phyloP scores from a whole-genome alignment of 2,113 vertebrate genomes.

The Meriones unguiculatus region DNA sequence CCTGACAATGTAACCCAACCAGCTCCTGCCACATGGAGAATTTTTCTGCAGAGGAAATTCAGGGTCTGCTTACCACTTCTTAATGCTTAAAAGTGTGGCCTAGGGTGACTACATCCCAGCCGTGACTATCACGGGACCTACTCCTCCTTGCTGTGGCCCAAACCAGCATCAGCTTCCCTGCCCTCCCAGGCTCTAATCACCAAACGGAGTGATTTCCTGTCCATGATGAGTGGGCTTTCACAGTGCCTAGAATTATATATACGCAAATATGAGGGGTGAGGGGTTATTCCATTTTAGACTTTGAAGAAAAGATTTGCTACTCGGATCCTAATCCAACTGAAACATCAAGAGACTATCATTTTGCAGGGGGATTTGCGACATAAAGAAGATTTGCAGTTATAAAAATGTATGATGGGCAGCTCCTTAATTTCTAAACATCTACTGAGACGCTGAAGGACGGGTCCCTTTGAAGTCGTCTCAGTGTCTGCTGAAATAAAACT shows the following conservation, averaged over 20 bases:
- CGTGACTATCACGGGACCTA: not conserved
- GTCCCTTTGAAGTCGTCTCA: not conserved
- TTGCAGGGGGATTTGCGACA: not conserved
- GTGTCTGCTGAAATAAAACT: conserved; percentile 6
- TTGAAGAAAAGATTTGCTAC: not conserved
- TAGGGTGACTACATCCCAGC: not conserved
- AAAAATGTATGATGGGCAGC: not conserved
- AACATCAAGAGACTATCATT: not conserved
- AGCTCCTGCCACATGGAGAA: not conserved
- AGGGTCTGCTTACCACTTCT: not conserved
- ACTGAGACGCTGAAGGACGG: not conserved
- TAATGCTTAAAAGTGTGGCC: not conserved
- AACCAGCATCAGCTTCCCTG: not conserved
- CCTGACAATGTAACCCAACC: not conserved
- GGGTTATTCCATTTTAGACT: not conserved
- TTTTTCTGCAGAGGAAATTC: not conserved
- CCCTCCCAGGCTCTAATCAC: not conserved
- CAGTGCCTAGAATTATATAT: not conserved
- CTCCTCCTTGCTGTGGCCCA: not conserved
- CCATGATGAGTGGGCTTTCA: conserved; percentile 5
- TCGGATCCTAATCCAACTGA: not conserved
- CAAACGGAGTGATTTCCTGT: not conserved
- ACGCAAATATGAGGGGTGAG: not conserved
- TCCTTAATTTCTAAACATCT: not conserved
- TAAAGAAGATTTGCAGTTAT: conserved; percentile 5